These are phyloP conservation scores for Artibeus jamaicensis DNA, from an alignment of 2,797 vertebrate species.

Conservation along the genomic window DNA sequence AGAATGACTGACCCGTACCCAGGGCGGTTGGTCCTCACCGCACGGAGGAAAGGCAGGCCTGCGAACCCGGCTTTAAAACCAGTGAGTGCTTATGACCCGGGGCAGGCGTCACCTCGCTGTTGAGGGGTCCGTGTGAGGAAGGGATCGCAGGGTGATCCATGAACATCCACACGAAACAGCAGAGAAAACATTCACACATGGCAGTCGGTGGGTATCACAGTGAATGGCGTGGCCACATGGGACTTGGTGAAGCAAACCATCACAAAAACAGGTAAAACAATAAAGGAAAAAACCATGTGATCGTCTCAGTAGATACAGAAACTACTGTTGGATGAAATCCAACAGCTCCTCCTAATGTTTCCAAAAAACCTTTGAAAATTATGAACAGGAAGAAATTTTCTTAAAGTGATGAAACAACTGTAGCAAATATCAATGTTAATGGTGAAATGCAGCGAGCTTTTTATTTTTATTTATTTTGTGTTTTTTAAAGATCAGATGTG, in stretches of 20 bases:
- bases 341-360: background rate
- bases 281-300: background rate
- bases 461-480: background rate
- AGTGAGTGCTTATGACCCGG: background rate
- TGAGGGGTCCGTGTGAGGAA: background rate
- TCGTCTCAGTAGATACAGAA: background rate
- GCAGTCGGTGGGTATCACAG: background rate
- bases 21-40: background rate
- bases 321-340: background rate
- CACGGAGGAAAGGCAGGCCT: background rate
- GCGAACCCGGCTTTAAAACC: background rate
- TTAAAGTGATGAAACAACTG: background rate
- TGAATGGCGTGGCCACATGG: background rate
- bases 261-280: background rate
- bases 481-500: background rate
- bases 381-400: background rate
- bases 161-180: background rate
- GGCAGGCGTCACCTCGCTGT: background rate
- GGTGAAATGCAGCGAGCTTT: background rate
- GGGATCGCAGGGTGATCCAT: background rate
- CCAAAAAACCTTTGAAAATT: background rate
- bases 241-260: background rate
- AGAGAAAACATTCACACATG: background rate
- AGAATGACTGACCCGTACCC: slow-evolving; percentile 10
- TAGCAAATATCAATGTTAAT: background rate